These are phyloP conservation scores for Lepidotrigona ventralis DNA, from an alignment of 1,140 invertebrate species.

Conservation along the genomic window DNA sequence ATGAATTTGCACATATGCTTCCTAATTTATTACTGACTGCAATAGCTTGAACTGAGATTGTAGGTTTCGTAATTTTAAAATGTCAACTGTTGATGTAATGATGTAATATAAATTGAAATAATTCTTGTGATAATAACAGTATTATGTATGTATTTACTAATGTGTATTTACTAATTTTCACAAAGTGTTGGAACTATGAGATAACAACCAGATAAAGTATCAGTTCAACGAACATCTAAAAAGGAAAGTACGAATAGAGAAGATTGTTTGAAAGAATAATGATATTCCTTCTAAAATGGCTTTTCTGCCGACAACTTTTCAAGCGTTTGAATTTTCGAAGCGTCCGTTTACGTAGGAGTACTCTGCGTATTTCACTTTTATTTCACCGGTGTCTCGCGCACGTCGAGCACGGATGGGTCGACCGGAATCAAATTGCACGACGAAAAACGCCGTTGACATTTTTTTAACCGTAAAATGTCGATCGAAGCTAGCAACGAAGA, in stretches of 20 bases:
- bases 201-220: too few relatives aligned
- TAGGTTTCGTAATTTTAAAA: too few relatives aligned
- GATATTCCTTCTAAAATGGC: background rate
- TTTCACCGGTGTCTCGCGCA: background rate
- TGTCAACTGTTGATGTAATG: too few relatives aligned
- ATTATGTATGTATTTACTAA: background rate
- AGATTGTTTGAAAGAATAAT: background rate
- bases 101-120: too few relatives aligned
- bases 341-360: background rate
- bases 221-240: too few relatives aligned
- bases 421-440: slow-evolving; percentile 2
- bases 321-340: background rate
- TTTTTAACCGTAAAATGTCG: slow-evolving; percentile 10
- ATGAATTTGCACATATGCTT: too few relatives aligned
- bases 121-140: background rate
- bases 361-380: background rate
- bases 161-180: background rate
- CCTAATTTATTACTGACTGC: too few relatives aligned
- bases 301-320: background rate
- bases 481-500: background rate
- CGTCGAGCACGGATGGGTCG: background rate
- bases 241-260: too few relatives aligned
- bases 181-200: background rate
- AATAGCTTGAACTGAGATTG: too few relatives aligned
- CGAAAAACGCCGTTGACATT: background rate